These are phyloP conservation scores for Pardosa pseudoannulata DNA, from an alignment of 2,888 invertebrate species.

Conservation along the genomic window DNA sequence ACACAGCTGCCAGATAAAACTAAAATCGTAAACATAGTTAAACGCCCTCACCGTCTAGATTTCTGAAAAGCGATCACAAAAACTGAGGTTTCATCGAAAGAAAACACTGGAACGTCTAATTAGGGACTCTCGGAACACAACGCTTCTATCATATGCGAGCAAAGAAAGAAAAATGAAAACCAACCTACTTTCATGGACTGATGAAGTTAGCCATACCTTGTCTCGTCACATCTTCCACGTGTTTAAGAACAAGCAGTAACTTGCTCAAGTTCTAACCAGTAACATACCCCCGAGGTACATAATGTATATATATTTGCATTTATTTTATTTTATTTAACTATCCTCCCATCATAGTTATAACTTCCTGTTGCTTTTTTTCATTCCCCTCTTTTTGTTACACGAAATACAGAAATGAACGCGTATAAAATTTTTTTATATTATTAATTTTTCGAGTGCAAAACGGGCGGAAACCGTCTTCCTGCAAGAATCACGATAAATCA, in stretches of 20 bases:
- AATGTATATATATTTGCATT: not conserved
- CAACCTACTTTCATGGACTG: constrained; percentile 2
- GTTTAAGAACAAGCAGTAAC: constrained; percentile 24
- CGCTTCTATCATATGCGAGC: no score
- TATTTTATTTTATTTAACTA: not conserved
- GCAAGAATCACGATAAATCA: not conserved
- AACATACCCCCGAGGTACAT: not conserved
- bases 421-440: not conserved
- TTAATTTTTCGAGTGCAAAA: not conserved
- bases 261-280: constrained; percentile 18
- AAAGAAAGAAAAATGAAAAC: no score
- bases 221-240: constrained; percentile 45
- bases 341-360: not conserved
- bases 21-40: no score
- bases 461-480: not conserved
- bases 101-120: no score
- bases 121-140: no score
- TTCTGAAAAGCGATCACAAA: no score
- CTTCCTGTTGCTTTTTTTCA: not conserved
- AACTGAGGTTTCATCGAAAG: no score
- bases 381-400: no score
- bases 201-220: not conserved
- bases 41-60: no score
- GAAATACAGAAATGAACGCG: not conserved
- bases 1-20: no score